Conservation (phyloP, 2,888 invertebrate species). For the Uropetala carovei region DNA sequence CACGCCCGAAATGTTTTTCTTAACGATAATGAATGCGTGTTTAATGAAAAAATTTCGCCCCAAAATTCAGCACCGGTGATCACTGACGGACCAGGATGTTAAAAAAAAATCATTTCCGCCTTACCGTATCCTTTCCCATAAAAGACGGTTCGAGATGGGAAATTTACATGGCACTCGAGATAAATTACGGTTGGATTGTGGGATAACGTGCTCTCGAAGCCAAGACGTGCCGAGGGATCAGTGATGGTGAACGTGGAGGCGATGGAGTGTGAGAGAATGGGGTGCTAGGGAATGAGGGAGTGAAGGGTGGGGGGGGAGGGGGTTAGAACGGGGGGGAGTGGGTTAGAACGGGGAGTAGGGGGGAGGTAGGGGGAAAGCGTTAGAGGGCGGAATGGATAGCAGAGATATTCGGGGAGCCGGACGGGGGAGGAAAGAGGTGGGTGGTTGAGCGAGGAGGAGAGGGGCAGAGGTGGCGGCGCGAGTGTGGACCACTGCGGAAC, state of each 20-base stretch:
- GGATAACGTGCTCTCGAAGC: constrained; percentile 39
- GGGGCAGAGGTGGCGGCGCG: constrained; percentile 1
- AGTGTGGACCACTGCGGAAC: constrained; percentile 64
- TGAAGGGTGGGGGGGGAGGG: background rate
- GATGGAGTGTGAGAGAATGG: background rate
- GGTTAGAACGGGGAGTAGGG: background rate
- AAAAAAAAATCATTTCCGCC: background rate
- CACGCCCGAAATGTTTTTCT: too few relatives aligned
- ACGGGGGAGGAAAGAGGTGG: constrained; percentile 1
- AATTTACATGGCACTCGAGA: constrained; percentile 48
- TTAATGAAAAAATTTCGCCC: too few relatives aligned
- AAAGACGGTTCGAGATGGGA: constrained; percentile 11
- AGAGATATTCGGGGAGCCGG: constrained; percentile 52
- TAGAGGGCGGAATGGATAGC: constrained; percentile 25
- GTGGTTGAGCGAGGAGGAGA: background rate
- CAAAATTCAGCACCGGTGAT: background rate
- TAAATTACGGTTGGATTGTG: constrained; percentile 42
- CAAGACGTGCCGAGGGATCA: constrained; percentile 21
- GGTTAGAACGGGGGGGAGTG: background rate
- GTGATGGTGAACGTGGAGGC: constrained; percentile 34
- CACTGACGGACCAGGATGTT: background rate
- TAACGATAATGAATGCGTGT: too few relatives aligned
- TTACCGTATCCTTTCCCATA: background rate
- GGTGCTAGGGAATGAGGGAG: background rate
- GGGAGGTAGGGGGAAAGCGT: background rate